Conservation (phyloP, 2,113 vertebrate genomes). For the Xiphophorus maculatus region DNA sequence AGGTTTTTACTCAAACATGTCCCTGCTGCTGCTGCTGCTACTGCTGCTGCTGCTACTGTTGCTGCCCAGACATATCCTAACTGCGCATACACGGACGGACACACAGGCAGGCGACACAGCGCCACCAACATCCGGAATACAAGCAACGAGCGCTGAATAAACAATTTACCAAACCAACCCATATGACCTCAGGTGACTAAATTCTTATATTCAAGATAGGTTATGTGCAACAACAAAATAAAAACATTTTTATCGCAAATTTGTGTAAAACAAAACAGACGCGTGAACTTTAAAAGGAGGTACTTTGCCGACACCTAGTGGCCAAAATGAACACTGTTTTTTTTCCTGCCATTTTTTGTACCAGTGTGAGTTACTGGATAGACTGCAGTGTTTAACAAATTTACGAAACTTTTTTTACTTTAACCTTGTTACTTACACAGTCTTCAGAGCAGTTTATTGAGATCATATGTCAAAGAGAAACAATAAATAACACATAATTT, state of each 20-base stretch:
- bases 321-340: background rate
- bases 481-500: too few relatives aligned
- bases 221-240: too few relatives aligned
- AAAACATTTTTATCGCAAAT: background rate
- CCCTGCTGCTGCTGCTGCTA: background rate
- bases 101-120: constrained; percentile 4
- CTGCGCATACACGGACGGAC: background rate
- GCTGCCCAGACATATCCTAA: constrained; percentile 9
- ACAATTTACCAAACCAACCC: background rate
- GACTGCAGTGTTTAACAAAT: background rate
- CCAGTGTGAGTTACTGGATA: constrained; percentile 4
- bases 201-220: too few relatives aligned
- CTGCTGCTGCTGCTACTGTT: too few relatives aligned
- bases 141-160: constrained; percentile 3
- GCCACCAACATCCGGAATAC: constrained; percentile 14
- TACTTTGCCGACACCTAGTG: constrained; percentile 19
- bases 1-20: constrained; percentile 43
- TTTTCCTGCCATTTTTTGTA: background rate
- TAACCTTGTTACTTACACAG: too few relatives aligned
- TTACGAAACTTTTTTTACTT: too few relatives aligned
- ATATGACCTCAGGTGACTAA: background rate
- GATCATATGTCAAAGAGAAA: too few relatives aligned
- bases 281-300: background rate
- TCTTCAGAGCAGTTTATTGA: too few relatives aligned
- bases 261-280: background rate